phyloP scores from a whole-genome alignment of 2,797 vertebrate species.

The Lycodopsis pacificus region DNA sequence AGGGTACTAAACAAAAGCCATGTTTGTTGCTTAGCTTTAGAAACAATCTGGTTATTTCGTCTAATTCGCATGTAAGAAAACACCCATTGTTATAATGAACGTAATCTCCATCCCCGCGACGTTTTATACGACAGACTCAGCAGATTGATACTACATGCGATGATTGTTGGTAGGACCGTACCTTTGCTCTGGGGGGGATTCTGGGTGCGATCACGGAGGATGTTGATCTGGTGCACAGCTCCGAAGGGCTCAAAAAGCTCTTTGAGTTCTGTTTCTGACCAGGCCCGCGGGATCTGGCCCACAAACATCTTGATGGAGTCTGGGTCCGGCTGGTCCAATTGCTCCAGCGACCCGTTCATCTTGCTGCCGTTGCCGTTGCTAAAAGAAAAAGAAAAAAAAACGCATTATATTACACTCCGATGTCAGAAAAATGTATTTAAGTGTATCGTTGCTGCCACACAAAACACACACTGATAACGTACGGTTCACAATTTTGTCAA shows the following conservation, averaged over 20 bases:
- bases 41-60: no score
- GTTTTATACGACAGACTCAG: neutral
- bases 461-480: neutral
- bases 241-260: constrained; percentile 99
- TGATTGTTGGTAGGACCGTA: constrained; percentile 50
- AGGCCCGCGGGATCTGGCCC: constrained; percentile 95
- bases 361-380: constrained; percentile 97
- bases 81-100: no score
- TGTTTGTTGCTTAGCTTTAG: neutral
- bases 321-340: constrained; percentile 96
- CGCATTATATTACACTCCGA: neutral
- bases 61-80: no score
- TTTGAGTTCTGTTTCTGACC: constrained; percentile 98
- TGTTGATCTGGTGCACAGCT: constrained; percentile 98
- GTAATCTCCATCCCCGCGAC: neutral
- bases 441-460: neutral
- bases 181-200: constrained; percentile 99
- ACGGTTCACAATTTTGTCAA: neutral
- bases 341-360: constrained; percentile 98
- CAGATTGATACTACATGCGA: neutral
- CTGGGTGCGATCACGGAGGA: constrained; percentile 96
- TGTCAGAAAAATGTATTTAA: neutral
- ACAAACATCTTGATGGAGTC: constrained; percentile 99
- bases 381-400: constrained; percentile 50
- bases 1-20: neutral